phyloP scores from a whole-genome alignment of 1,140 invertebrate species.

The Heliothis virescens region DNA sequence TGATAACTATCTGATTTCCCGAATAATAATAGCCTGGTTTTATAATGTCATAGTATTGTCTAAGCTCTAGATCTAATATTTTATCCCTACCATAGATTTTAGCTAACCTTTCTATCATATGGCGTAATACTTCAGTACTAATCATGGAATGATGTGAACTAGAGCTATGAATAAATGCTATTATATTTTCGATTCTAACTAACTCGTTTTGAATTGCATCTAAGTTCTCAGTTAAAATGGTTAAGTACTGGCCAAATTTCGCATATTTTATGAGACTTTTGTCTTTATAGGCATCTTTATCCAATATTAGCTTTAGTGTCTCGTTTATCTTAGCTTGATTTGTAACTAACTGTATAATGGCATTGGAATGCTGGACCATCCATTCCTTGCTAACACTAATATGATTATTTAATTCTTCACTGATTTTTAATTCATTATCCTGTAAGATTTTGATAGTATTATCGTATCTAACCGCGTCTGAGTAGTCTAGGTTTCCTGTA shows the following conservation, averaged over 20 bases:
- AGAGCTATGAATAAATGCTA: constrained; percentile 45
- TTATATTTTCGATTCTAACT: constrained; percentile 41
- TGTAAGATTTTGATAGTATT: constrained; percentile 51
- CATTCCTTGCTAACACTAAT: constrained; percentile 55
- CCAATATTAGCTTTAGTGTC: constrained; percentile 51
- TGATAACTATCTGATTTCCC: constrained; percentile 21
- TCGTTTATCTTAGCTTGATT: constrained; percentile 58
- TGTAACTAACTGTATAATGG: constrained; percentile 49
- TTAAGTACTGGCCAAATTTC: constrained; percentile 24
- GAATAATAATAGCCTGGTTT: constrained; percentile 38
- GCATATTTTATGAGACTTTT: constrained; percentile 24
- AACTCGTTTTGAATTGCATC: constrained; percentile 29
- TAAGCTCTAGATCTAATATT: constrained; percentile 18
- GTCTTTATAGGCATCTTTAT: constrained; percentile 50
- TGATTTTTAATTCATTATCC: constrained; percentile 49
- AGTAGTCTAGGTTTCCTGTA: constrained; percentile 53
- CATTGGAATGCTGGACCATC: constrained; percentile 49
- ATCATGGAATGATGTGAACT: constrained; percentile 43
- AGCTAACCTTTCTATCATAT: constrained; percentile 38
- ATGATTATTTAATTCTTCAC: constrained; percentile 54
- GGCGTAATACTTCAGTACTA: constrained; percentile 10
- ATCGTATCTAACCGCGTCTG: constrained; percentile 51
- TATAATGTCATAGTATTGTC: constrained; percentile 37
- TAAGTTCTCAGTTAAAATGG: constrained; percentile 34
- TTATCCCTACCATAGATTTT: constrained; percentile 8